Evolutionary conservation across 2,888 invertebrate species (phyloP).

Genomic region (Drosophila pegasa): DNA sequence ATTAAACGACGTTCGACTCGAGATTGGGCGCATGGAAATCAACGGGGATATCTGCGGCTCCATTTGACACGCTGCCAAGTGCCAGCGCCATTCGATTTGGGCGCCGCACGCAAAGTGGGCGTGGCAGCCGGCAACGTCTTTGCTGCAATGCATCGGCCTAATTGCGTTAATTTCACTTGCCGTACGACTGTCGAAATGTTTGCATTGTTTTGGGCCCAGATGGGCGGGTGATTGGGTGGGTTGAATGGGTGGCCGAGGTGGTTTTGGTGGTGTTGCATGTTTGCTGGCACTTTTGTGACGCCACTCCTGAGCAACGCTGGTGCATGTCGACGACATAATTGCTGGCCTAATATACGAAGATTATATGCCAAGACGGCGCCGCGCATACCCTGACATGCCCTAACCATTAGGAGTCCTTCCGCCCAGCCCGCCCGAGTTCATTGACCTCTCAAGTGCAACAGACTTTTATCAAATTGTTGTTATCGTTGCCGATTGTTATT

Average conservation of each 20-base stretch:
- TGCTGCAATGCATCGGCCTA: constrained; percentile 62
- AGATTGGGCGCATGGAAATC: constrained; percentile 20
- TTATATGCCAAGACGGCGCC: constrained; percentile 36
- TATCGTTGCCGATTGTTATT: not conserved
- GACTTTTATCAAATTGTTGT: constrained; percentile 18
- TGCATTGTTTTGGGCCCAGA: constrained; percentile 45
- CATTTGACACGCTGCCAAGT: constrained; percentile 72
- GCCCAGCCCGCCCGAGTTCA: constrained; percentile 22
- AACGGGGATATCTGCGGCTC: not conserved
- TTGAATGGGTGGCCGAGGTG: not conserved
- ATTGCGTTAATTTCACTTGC: constrained; percentile 78
- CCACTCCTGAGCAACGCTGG: constrained; percentile 19
- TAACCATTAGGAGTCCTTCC: not conserved
- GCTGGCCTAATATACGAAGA: constrained; percentile 60
- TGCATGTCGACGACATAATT: constrained; percentile 79
- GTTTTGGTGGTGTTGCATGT: constrained; percentile 58
- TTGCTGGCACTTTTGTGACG: constrained; percentile 63
- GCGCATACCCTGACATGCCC: not conserved
- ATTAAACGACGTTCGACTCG: constrained; percentile 41
- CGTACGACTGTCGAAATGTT: constrained; percentile 60
- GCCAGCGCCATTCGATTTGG: constrained; percentile 63
- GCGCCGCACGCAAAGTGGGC: constrained; percentile 64
- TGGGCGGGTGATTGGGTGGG: not conserved
- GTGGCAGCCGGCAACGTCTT: constrained; percentile 11
- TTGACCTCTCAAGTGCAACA: constrained; percentile 31